Evolutionary conservation across 2,888 invertebrate genomes (phyloP), one percentile per base, ranked within the genome.

Genomic region (Apamea crenata): DNA sequence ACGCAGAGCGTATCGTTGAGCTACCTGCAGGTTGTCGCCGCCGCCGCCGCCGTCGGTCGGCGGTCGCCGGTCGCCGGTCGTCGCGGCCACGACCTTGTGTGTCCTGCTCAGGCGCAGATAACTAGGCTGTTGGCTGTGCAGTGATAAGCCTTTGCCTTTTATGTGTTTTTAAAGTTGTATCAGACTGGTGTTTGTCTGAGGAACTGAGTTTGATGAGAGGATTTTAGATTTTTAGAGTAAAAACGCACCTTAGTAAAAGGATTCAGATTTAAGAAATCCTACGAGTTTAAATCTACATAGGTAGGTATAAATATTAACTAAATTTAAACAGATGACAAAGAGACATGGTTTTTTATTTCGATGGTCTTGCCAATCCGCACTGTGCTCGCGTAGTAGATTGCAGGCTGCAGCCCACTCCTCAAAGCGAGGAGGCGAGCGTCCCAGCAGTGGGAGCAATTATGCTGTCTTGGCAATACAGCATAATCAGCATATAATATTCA

Each of bases 71-170:
- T 47, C 70, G 36, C 10, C 78, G 78, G 21, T 83, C 81, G 74
- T 25, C 25, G 68, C 76, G 77, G 84, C 86, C 82, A 77, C 83
- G 89, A 90, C 90, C 90, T 90, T 90, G 90, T 71, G n/a, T 76
- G 89, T 85, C 85, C 90, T 85, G 82, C 83, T 47, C 74, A 65
- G 18, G 70, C 78, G 79, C 81, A 83, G 80, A 86, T 89, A 82
- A 83, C 85, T 84, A 21, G 72, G 68, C 68, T 69, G 47, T 82
- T 81, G 72, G 78, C 83, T 83, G 78, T 68, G 59, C 50, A 40
- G 36, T 72, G 81, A 86, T 87, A 88, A 82, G 84, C 74, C 69
- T 74, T 72, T 83, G 81, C 81, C 63, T 84, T 36, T 80, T 72
- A 40, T 68, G 65, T 61, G 29, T 83, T 47, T 65, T 78, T 61